A percentile compares a stretch with the other conserved stretches of the same genome.
phyloP scores from a whole-genome alignment of 2,113 vertebrate genomes.

The Engystomops pustulosus region DNA sequence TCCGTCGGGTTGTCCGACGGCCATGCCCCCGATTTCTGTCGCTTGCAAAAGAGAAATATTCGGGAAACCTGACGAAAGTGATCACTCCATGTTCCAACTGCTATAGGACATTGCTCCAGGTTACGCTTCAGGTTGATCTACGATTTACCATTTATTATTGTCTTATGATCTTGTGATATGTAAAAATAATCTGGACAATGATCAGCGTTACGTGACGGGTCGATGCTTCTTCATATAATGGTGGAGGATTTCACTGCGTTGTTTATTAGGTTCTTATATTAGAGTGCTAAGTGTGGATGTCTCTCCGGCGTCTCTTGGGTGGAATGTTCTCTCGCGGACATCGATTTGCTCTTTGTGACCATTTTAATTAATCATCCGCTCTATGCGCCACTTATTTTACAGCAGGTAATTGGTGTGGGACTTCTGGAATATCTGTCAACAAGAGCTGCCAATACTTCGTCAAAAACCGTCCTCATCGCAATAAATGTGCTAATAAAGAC shows the following conservation, averaged over 20 bases:
- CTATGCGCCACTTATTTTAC: constrained; percentile 15
- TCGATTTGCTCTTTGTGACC: constrained; percentile 32
- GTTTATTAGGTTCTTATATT: constrained; percentile 36
- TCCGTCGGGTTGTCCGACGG: no score
- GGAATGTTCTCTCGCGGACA: constrained; percentile 3
- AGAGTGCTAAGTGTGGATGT: neutral
- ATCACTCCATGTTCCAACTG: no score
- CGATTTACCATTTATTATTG: neutral
- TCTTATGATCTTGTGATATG: neutral
- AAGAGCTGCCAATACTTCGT: constrained; percentile 36
- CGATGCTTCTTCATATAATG: neutral
- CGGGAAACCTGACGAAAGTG: no score
- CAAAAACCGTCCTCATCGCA: neutral
- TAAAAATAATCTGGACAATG: neutral
- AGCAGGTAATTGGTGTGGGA: constrained; percentile 33
- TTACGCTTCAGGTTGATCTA: no score
- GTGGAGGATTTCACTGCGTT: neutral
- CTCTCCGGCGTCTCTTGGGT: neutral
- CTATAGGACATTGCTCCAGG: neutral
- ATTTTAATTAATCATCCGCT: constrained; percentile 30
- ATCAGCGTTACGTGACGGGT: neutral
- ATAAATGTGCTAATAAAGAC: constrained; percentile 31
- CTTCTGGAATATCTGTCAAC: constrained; percentile 39
- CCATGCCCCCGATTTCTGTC: no score
- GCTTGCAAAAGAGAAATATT: no score